Base-by-base conservation (phyloP, 1,140 invertebrate species). In the Muscidifurax raptorellus region DNA sequence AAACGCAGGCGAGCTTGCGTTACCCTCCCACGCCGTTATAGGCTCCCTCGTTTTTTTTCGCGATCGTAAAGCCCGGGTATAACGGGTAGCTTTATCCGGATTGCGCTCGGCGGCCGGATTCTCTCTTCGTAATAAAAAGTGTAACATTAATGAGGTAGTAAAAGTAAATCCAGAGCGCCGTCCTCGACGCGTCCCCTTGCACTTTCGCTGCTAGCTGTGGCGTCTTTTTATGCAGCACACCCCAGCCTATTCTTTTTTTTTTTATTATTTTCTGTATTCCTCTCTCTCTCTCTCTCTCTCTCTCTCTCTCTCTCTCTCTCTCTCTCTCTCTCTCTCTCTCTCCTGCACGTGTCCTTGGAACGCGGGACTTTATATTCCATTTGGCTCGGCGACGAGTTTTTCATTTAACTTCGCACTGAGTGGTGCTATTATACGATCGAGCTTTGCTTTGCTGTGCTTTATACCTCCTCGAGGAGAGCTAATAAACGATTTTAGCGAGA, bases 61-160 rank as follows among this genome's bases (percentile, higher is more conserved):
- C 30, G 86, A 86, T 89, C 90, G 89, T 91, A 90, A 90, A 90
- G 78, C 77, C 78, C 44, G 83, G 82, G 79, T 77, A 77, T 86
- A 89, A 87, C 85, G 87, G 83, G 69, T 87, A 90, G 86, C 86
- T 86, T 88, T 88, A 87, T 88, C 86, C 88, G 87, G 86, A 89
- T 90, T 88, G 83, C 85, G 85, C n/a, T 52, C 30, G 18, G 72
- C 40, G 85, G 79, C 52, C 81, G 85, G 82, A 83, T 84, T 86
- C 86, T 71, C 88, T 86, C 78, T 69, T 36, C 85, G 89, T 89
- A 90, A 91, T 91, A 91, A 91, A 91, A 91, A 89, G 89, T 90
- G 88, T 90, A 90, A 91, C 90, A 91, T 91, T 91, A 91, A 91
- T 91, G 91, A 91, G 87, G 88, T 86, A 88, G 89, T 91, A 91